Evolutionary conservation across 2,797 vertebrate species (phyloP), one percentile per base, ranked within the genome.

Genomic region (Triplophysa yarkandensis): DNA sequence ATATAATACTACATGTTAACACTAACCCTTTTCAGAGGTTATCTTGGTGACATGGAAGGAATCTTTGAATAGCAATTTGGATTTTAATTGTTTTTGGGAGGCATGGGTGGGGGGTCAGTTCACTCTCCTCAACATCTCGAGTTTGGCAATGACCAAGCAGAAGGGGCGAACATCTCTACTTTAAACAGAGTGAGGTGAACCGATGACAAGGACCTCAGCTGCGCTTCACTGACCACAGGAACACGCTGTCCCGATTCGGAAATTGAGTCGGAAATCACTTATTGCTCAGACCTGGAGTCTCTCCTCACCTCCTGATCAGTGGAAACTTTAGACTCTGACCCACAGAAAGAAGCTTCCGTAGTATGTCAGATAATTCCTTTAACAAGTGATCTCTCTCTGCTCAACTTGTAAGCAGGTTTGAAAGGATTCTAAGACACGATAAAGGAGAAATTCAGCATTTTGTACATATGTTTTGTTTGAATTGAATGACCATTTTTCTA

Each of bases 231-330:
- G 72, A 68, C 50, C 41, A 41, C 34, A 36, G 46, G 71, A 83
- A 69, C 77, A 68, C 67, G 39, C 61, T 77, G 52, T 73, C 60
- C 76, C 41, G 68, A 80, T 75, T 78, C 60, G 82, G 83, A 87
- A 74, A 82, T 58, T 61, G 14, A 72, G 74, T 82, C 55, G 68
- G 83, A 83, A 83, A 80, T 83, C 82, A 58, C 57, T 74, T 76
- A 64, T 81, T 80, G 81, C 80, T 79, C 28, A 74, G 69, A 86
- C 80, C 81, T 78, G 81, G 74, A 85, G 82, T 92, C 91, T 80
- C 74, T 92, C 91, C 82, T 80, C 91, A 92, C 89, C 87, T 91
- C 80, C 84, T 89, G 81, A 88, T 90, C 86, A 87, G 70, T 84
- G 85, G 86, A 84, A 89, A 87, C 78, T 76, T 27, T 78, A 81